Evolutionary conservation across 2,113 vertebrate genomes (phyloP).

Genomic region (Megatriorchis doriae): DNA sequence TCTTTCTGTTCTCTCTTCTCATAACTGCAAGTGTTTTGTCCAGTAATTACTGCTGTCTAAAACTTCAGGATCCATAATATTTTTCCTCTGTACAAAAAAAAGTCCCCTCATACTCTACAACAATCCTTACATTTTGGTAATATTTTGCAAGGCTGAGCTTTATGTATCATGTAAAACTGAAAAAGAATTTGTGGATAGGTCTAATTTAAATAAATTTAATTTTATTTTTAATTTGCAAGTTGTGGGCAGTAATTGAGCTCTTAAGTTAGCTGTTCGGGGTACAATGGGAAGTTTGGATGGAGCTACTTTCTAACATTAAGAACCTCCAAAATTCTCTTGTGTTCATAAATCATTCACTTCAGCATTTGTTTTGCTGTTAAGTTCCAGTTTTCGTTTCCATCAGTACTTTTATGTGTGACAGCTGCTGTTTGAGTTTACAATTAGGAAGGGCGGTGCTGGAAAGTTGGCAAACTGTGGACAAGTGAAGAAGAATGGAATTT

Average conservation of each 20-base stretch:
- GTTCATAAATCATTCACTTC: background rate
- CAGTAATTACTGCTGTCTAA: background rate
- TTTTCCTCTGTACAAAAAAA: background rate
- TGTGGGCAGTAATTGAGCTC: background rate
- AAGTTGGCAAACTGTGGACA: background rate
- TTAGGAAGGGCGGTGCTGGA: background rate
- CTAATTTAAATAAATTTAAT: background rate
- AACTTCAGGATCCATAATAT: background rate
- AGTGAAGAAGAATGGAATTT: background rate
- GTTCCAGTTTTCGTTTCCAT: conserved; percentile 1
- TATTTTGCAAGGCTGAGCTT: background rate
- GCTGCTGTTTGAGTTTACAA: background rate
- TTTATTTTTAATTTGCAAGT: background rate
- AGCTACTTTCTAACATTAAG: background rate
- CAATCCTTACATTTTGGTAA: background rate
- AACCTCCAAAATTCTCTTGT: background rate
- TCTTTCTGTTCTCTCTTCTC: background rate
- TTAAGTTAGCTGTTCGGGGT: background rate
- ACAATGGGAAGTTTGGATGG: background rate
- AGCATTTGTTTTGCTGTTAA: conserved; percentile 35
- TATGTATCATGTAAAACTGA: background rate
- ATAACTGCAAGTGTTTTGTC: background rate
- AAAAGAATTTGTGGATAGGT: background rate
- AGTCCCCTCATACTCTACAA: background rate
- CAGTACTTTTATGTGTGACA: background rate